Evolutionary conservation across 2,797 vertebrate genomes (phyloP).

Genomic region (Esox masquinongy): DNA sequence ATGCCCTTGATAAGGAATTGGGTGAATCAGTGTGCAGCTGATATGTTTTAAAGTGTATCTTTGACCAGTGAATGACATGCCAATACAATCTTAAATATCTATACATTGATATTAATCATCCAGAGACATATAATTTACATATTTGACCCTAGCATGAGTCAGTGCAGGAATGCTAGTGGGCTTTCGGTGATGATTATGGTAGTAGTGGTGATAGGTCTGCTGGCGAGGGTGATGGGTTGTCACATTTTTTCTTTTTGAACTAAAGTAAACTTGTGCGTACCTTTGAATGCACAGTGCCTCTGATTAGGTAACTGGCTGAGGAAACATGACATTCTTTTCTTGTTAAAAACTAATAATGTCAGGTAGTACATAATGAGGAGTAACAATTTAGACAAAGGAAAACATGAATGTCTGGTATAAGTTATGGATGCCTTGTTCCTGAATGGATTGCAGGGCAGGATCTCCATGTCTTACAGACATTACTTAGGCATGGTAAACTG

Average conservation of each 20-base stretch:
- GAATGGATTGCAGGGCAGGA: not conserved
- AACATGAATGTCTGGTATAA: not conserved
- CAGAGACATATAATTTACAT: too few relatives aligned
- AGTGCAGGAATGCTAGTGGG: too few relatives aligned
- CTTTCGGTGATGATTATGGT: not conserved
- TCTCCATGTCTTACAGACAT: conserved; percentile 17
- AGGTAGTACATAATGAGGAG: not conserved
- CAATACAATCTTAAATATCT: too few relatives aligned
- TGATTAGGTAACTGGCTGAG: not conserved
- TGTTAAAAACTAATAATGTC: not conserved
- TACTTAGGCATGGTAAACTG: conserved; percentile 10
- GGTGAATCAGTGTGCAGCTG: too few relatives aligned
- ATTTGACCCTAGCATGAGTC: too few relatives aligned
- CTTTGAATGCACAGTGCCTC: not conserved
- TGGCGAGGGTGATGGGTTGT: not conserved
- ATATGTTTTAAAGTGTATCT: too few relatives aligned
- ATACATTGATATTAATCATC: too few relatives aligned
- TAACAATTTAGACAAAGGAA: not conserved
- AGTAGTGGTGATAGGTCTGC: not conserved
- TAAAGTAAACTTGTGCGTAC: not conserved
- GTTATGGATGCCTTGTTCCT: not conserved
- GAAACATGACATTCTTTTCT: not conserved
- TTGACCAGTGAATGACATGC: too few relatives aligned
- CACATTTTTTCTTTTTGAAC: not conserved
- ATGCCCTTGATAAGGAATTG: too few relatives aligned